These are phyloP conservation scores for Channa argus DNA, from an alignment of 2,113 vertebrate genomes.

Conservation along the genomic window DNA sequence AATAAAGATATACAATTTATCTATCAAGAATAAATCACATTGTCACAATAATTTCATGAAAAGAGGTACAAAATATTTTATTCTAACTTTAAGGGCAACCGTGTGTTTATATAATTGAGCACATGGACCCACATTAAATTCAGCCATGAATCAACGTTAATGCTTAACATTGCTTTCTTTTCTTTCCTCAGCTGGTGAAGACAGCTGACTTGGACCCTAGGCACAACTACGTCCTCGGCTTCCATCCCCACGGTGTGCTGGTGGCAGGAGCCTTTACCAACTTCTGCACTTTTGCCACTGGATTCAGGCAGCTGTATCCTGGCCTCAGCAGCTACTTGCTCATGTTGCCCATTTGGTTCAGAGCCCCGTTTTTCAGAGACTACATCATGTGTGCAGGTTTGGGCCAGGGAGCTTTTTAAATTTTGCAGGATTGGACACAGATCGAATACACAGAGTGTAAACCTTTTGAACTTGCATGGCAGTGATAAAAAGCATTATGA, in stretches of 20 bases:
- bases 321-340: constrained; percentile 88
- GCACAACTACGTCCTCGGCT: constrained; percentile 91
- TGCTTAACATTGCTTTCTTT: neutral
- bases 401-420: neutral
- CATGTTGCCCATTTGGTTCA: constrained; percentile 93
- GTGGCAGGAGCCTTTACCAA: constrained; percentile 89
- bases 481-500: no score
- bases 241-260: constrained; percentile 93
- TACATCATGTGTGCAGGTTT: constrained; percentile 90
- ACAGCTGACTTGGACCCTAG: constrained; percentile 89
- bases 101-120: no score
- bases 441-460: neutral
- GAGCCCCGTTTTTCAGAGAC: constrained; percentile 91
- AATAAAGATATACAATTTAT: no score
- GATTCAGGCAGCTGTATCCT: constrained; percentile 86
- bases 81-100: no score
- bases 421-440: neutral
- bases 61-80: no score
- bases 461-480: no score
- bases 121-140: neutral
- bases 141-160: neutral
- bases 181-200: constrained; percentile 89
- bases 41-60: no score
- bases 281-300: constrained; percentile 89
- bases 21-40: no score